These are phyloP conservation scores for Myiothlypis chrysogaster DNA, from an alignment of 2,797 vertebrate genomes.

Conservation along the genomic window DNA sequence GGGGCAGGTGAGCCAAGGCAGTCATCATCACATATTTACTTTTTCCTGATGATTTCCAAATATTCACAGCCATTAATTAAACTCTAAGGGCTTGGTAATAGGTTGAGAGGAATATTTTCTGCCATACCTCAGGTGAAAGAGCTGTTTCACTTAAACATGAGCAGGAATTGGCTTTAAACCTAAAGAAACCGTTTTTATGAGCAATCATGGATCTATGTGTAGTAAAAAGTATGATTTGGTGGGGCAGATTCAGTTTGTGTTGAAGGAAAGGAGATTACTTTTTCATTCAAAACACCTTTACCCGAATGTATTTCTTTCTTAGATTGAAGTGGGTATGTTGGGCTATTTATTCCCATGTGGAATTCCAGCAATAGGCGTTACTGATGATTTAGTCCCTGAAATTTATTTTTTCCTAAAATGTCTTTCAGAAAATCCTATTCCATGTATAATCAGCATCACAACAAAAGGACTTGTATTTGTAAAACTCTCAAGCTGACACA, in stretches of 20 bases:
- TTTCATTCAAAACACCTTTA: slow-evolving; percentile 12
- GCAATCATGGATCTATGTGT: background rate
- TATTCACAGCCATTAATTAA: slow-evolving; percentile 10
- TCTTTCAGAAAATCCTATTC: background rate
- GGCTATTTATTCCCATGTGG: background rate
- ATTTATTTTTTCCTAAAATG: background rate
- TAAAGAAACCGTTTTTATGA: background rate
- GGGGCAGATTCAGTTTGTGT: background rate
- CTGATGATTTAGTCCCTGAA: background rate
- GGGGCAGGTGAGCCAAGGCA: background rate
- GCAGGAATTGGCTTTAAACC: background rate
- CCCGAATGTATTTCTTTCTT: background rate
- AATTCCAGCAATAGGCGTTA: background rate
- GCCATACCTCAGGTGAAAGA: background rate
- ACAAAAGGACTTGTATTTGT: background rate
- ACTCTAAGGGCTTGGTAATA: background rate
- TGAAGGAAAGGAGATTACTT: slow-evolving; percentile 9
- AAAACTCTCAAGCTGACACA: background rate
- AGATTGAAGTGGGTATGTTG: background rate
- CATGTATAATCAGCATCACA: background rate
- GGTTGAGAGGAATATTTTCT: background rate
- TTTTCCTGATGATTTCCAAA: background rate
- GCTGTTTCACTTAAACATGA: background rate
- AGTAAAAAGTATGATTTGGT: background rate
- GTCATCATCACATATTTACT: background rate